Percentiles rank a stretch among this genome's conserved stretches.
Evolutionary conservation across 2,113 vertebrate genomes (phyloP).

Genomic region (Circaetus gallicus): DNA sequence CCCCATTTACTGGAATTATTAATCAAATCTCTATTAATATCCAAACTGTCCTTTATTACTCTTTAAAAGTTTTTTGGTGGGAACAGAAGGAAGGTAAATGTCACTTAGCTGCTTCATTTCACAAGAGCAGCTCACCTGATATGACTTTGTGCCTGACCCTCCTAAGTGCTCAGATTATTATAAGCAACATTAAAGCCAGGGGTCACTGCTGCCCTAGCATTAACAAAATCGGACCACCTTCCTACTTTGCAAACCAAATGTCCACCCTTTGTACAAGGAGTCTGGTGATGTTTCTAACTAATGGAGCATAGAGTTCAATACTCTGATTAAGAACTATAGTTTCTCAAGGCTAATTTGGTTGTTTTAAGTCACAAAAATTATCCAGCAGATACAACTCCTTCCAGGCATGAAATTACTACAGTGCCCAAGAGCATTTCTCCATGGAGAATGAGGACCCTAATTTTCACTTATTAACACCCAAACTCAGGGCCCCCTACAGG

Average conservation of each 20-base stretch:
- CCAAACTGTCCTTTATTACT: not conserved
- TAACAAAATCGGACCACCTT: not conserved
- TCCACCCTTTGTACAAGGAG: not conserved
- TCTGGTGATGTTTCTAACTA: not conserved
- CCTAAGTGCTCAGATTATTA: not conserved
- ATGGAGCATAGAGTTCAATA: not conserved
- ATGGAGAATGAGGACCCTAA: not conserved
- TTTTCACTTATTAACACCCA: not conserved
- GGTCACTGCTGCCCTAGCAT: rapidly evolving
- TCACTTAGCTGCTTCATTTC: not conserved
- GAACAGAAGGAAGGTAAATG: not conserved
- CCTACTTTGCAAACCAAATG: not conserved
- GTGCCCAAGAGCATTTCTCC: not conserved
- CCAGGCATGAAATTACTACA: conserved; percentile 39
- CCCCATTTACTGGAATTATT: not conserved
- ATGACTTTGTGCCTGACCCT: not conserved
- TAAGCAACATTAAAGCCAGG: not conserved
- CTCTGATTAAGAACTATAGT: not conserved
- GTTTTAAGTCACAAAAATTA: not conserved
- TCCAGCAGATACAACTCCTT: not conserved
- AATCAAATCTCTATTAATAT: not conserved
- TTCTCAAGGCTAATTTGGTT: conserved; percentile 10
- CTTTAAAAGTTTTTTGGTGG: not conserved
- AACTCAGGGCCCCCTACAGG: not conserved
- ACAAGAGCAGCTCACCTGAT: not conserved